phyloP scores from a whole-genome alignment of 2,888 invertebrate genomes.

The Cyclophora albipunctata region DNA sequence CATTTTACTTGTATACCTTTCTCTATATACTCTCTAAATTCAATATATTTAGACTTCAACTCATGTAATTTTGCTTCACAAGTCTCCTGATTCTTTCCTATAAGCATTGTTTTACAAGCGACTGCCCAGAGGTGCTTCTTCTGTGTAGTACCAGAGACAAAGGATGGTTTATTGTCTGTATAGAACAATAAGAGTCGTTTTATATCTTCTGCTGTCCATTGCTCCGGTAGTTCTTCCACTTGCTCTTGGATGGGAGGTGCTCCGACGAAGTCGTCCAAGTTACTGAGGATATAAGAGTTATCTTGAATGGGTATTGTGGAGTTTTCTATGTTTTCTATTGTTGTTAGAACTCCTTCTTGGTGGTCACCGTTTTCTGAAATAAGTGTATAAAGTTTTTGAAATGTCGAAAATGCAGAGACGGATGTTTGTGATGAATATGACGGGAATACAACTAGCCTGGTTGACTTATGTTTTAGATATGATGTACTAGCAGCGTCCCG shows the following conservation, averaged over 20 bases:
- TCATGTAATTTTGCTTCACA: constrained; percentile 47
- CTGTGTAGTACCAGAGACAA: constrained; percentile 40
- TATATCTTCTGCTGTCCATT: constrained; percentile 51
- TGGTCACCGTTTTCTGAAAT: constrained; percentile 46
- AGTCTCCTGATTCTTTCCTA: constrained; percentile 36
- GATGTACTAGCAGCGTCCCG: too few relatives aligned
- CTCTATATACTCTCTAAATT: constrained; percentile 32
- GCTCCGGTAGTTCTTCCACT: not conserved
- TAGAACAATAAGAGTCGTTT: constrained; percentile 54
- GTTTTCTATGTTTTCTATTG: constrained; percentile 35
- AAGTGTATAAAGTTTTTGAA: too few relatives aligned
- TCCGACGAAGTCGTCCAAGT: constrained; percentile 23
- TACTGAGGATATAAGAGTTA: constrained; percentile 27
- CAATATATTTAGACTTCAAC: constrained; percentile 41
- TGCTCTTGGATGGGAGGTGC: constrained; percentile 8
- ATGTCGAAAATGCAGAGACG: too few relatives aligned
- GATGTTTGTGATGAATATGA: too few relatives aligned
- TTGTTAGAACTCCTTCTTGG: constrained; percentile 39
- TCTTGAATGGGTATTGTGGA: constrained; percentile 31
- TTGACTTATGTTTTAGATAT: too few relatives aligned
- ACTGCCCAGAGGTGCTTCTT: constrained; percentile 56
- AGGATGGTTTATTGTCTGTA: constrained; percentile 57
- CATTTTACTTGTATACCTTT: constrained; percentile 39
- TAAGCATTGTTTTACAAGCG: constrained; percentile 58
- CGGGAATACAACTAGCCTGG: too few relatives aligned